Base-by-base conservation (phyloP, 2,113 vertebrate genomes). In the Macheiramphus alcinus region DNA sequence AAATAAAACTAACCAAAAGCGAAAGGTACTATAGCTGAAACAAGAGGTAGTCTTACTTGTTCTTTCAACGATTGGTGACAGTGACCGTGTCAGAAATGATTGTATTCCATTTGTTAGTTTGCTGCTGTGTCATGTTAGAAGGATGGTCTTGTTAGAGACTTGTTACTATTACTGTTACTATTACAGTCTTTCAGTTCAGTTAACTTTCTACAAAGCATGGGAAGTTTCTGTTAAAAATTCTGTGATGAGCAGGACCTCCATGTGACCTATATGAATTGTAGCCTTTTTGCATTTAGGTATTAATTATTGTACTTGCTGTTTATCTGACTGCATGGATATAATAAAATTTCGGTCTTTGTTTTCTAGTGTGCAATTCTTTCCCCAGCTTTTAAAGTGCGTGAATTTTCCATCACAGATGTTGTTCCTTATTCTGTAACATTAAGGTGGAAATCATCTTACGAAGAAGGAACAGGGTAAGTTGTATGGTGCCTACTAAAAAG, bases 361-460 rank as follows among this genome's bases (percentile, higher is more conserved):
- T 92, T 98, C 86, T 96, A 99, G 99, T 99, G 99, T 96, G 99
- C 99, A 61, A 99, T 99, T 97, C 98, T 99, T 92, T 99, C 99
- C 61, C 99, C 99, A 95, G 99, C 99, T 43, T 99, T 99, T 97
- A 99, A 99, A 96, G 99, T 99, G 70, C 98, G 99, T 58, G 99
- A 99, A 91, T 99, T 99, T 98, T 99, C 99, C 81, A 99, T 99
- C 97, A 99, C 99, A 40, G 99, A 99, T 80, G 97, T 98, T 88
- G 98, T 99, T 97, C 99, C 99, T n/a, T 99, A 99, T 83, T 99
- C 99, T n/a, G 96, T 99, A 84, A 99, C 99, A 4, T 94, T 99
- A 81, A 98, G 98, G 80, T 99, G 99, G 99, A 99, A 99, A 95
- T 99, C 99, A 10, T 97, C 98, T 76, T 98, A 98, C 5, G 99